phyloP scores from a whole-genome alignment of 2,888 invertebrate species.

The Ophion costatus region DNA sequence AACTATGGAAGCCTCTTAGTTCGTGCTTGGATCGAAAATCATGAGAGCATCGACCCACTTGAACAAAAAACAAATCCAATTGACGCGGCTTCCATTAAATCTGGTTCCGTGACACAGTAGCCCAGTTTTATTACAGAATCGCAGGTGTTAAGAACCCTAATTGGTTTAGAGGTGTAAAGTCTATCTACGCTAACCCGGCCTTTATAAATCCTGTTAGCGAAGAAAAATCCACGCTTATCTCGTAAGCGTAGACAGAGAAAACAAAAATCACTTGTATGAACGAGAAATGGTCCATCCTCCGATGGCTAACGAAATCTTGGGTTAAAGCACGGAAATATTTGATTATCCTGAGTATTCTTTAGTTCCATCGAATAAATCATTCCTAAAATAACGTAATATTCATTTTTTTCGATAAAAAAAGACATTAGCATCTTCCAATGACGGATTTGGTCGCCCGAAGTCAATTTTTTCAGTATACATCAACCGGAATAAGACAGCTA shows the following conservation, averaged over 20 bases:
- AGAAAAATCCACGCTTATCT: not conserved
- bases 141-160: slow-evolving; percentile 35
- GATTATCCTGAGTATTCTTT: not conserved
- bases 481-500: no score
- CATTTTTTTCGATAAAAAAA: not conserved
- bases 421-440: not conserved
- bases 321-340: not conserved
- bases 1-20: not conserved
- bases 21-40: slow-evolving; percentile 19
- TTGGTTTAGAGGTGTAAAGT: slow-evolving; percentile 41
- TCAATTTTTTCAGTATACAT: no score
- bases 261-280: not conserved
- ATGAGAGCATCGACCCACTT: slow-evolving; percentile 19
- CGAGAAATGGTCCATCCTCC: not conserved
- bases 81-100: slow-evolving; percentile 57
- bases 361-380: not conserved
- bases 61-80: slow-evolving; percentile 37
- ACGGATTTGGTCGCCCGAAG: not conserved
- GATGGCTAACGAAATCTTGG: not conserved
- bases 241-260: not conserved
- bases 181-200: slow-evolving; percentile 25
- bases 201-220: slow-evolving; percentile 1
- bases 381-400: not conserved
- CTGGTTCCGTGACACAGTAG: slow-evolving; percentile 53
- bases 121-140: slow-evolving; percentile 51